Evolutionary conservation across 2,888 invertebrate genomes (phyloP), one percentile per base, ranked within the genome.

Genomic region (Trachelus iudaicus): DNA sequence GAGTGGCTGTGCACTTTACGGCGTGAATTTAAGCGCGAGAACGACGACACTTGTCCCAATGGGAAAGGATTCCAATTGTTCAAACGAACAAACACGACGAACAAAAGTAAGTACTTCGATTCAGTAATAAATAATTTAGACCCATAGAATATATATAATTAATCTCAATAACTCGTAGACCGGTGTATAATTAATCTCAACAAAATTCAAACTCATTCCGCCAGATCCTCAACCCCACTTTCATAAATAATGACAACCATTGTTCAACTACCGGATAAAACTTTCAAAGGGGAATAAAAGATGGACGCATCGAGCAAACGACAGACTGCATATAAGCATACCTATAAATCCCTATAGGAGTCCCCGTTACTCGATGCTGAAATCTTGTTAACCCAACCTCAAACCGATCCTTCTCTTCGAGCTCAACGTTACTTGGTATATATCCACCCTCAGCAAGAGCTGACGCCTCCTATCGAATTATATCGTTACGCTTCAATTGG

Each of bases 331-430:
- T 15, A 56, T 23, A 9, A 56, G 9, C 40, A 0, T 23, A 9
- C 9, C 23, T 80, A 56, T 81, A 83, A 87, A 87, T 87, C 84
- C 84, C 85, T 79, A 77, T 83, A 83, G 86, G 85, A 79, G 81
- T 83, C 83, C 71, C 82, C 84, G 83, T 85, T 84, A 84, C 83
- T 79, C 81, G 83, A 83, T 79, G 78, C 81, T 77, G 77, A 76
- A 78, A 86, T 84, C 84, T 87, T 83, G 86, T 87, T 87, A 87
- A 83, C 82, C 76, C 81, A 31, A 31, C 34, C 40, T 56, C 40
- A 23, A 9, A 56, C 15, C 40, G 40, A 56, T 71, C 71, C 37
- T 37, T 11, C 71, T 71, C 71, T 30, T 33, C 71, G 15, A n/a
- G 31, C 31, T 71, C 31, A 33, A 71, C 31, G 23, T 56, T 56